phyloP scores from a whole-genome alignment of 2,113 vertebrate genomes.

The Chascanopsetta lugubris region DNA sequence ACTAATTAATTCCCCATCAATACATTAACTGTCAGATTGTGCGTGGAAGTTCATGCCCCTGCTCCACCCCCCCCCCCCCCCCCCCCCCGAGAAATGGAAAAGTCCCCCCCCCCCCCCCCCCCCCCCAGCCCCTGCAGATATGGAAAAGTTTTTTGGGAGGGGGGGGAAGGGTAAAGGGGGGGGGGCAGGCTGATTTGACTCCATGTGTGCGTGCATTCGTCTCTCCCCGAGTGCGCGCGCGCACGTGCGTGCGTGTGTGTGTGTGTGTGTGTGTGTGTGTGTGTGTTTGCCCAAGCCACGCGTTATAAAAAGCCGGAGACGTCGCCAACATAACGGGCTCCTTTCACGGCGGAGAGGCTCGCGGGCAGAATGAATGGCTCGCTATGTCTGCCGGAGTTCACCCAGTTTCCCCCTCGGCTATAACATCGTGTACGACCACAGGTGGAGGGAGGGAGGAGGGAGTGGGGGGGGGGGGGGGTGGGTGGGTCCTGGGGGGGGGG shows the following conservation, averaged over 20 bases:
- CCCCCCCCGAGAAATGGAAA: conserved; percentile 46
- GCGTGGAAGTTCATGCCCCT: conserved; percentile 43
- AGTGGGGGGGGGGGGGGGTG: not conserved
- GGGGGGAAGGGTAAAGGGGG: too few relatives aligned
- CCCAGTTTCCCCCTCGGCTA: conserved; percentile 21
- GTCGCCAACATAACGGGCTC: conserved; percentile 69
- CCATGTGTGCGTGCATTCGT: not conserved
- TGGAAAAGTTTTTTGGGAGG: conserved; percentile 56
- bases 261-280: conserved; percentile 6
- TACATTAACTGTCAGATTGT: too few relatives aligned
- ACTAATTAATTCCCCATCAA: too few relatives aligned
- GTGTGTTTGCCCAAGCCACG: conserved; percentile 13
- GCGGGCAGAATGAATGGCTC: conserved; percentile 70
- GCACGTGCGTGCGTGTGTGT: conserved; percentile 5
- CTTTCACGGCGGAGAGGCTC: conserved; percentile 67
- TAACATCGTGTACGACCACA: too few relatives aligned
- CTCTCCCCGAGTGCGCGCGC: too few relatives aligned
- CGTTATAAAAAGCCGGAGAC: conserved; percentile 53
- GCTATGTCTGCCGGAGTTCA: conserved; percentile 69
- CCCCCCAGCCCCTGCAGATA: conserved; percentile 20
- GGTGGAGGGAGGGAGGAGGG: too few relatives aligned
- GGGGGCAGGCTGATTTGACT: conserved; percentile 45
- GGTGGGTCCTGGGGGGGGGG: too few relatives aligned
- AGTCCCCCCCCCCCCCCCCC: conserved; percentile 24
- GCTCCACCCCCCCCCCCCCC: not conserved